Evolutionary conservation across 2,113 vertebrate species (phyloP).

Genomic region (Saguinus imperator): DNA sequence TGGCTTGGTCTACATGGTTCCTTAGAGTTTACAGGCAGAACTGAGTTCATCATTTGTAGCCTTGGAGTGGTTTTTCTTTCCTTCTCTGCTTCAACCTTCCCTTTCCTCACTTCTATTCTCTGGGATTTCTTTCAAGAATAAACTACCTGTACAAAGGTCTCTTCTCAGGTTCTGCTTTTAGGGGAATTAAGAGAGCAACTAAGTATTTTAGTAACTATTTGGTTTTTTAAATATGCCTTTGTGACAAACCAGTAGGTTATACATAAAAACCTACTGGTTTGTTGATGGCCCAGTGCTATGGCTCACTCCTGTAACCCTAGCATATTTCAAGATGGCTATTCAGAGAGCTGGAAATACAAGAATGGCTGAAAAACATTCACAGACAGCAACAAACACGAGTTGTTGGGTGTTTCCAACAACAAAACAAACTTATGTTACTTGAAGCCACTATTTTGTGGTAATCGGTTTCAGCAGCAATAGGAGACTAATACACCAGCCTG

Average conservation of each 20-base stretch:
- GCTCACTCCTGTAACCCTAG: not conserved
- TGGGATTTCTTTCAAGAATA: not conserved
- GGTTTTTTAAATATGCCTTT: not conserved
- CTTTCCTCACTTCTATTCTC: not conserved
- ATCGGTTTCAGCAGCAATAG: not conserved
- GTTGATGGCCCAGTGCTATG: too few species aligned
- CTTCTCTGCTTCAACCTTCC: not conserved
- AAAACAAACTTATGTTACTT: not conserved
- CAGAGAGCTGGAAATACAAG: not conserved
- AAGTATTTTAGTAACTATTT: not conserved
- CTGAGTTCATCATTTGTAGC: not conserved
- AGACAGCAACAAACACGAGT: not conserved
- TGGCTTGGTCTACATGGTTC: not conserved
- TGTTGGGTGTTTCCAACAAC: not conserved
- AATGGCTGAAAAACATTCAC: not conserved
- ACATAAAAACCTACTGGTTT: too few species aligned
- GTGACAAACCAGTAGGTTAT: not conserved
- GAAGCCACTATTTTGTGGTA: not conserved
- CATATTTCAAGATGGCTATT: not conserved
- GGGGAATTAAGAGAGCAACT: not conserved
- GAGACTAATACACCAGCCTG: not conserved
- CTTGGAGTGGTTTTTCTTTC: not conserved
- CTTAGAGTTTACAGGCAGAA: not conserved
- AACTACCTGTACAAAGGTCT: not conserved
- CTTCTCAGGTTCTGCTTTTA: not conserved